Evolutionary conservation across 2,888 invertebrate genomes (phyloP).

Genomic region (Tinea pellionella): DNA sequence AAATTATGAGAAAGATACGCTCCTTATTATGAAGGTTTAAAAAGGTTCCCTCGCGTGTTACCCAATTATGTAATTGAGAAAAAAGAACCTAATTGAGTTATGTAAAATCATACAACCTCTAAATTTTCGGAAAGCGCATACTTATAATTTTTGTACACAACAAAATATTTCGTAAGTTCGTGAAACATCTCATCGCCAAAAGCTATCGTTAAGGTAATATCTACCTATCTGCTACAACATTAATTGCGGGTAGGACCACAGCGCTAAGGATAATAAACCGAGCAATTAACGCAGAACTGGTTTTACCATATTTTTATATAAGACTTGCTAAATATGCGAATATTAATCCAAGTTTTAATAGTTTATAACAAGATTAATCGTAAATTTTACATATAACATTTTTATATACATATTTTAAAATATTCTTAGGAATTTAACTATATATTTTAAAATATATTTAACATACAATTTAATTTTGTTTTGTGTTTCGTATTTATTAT

Average conservation of each 20-base stretch:
- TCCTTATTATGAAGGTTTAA: neutral
- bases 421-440: neutral
- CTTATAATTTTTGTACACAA: conserved; percentile 1
- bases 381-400: neutral
- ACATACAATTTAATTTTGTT: too few relatives aligned
- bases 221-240: neutral
- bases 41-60: neutral
- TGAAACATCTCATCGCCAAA: neutral
- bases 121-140: neutral
- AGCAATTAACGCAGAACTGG: conserved; percentile 6
- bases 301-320: neutral
- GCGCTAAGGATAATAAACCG: neutral
- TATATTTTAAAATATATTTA: too few relatives aligned
- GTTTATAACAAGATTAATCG: neutral
- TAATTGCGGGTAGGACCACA: neutral
- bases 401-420: neutral
- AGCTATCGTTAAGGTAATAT: neutral
- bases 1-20: neutral
- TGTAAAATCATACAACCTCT: neutral
- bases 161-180: conserved; percentile 1
- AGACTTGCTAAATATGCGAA: neutral
- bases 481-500: too few relatives aligned
- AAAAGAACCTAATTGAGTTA: neutral
- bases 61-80: neutral
- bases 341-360: neutral